Conservation (phyloP, 2,888 invertebrate species). For the Andrena haemorrhoa region DNA sequence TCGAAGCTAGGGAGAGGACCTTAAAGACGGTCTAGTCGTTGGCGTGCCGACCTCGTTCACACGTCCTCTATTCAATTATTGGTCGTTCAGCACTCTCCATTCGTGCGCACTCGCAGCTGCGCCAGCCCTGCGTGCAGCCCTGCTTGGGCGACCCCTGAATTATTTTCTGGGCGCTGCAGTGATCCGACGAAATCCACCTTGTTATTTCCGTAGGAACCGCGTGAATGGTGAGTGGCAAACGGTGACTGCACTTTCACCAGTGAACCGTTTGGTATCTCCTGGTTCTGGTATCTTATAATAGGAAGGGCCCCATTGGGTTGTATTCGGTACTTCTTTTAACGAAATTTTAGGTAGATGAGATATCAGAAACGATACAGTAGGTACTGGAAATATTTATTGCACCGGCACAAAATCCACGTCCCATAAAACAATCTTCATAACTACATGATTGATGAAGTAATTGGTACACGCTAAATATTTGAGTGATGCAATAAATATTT, state of each 20-base stretch:
- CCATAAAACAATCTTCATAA: no score
- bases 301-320: no score
- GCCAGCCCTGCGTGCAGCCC: conserved; percentile 24
- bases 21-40: conserved; percentile 71
- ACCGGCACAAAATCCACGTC: no score
- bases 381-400: no score
- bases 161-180: conserved; percentile 20
- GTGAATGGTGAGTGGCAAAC: conserved; percentile 29
- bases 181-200: conserved; percentile 54
- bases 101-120: conserved; percentile 56
- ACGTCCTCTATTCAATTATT: conserved; percentile 80
- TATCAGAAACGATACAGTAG: no score
- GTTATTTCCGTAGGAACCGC: conserved; percentile 39
- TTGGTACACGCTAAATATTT: no score
- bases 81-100: conserved; percentile 71
- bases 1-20: conserved; percentile 67
- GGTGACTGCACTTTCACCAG: background rate
- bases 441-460: no score
- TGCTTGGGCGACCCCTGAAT: conserved; percentile 35
- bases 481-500: no score
- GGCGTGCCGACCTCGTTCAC: conserved; percentile 77
- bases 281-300: no score
- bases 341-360: no score
- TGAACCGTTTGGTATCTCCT: background rate
- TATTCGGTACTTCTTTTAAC: no score